A percentile compares a stretch with the other conserved stretches of the same genome.
phyloP scores from a whole-genome alignment of 2,888 invertebrate species.

The Nebria brevicollis region DNA sequence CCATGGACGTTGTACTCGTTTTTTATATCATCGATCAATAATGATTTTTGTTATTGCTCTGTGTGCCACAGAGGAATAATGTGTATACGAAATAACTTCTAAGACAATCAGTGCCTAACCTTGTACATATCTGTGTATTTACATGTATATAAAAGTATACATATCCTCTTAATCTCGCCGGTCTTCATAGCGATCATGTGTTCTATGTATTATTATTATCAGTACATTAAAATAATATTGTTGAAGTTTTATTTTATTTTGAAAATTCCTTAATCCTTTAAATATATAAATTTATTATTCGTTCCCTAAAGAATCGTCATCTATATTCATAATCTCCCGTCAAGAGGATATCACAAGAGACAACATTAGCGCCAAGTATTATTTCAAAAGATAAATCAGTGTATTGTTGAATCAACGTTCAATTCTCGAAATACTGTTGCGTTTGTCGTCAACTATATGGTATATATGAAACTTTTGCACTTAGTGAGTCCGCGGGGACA shows the following conservation, averaged over 20 bases:
- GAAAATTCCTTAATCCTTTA: neutral
- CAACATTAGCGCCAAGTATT: no score
- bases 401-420: neutral
- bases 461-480: constrained; percentile 36
- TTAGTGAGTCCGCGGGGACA: constrained; percentile 43
- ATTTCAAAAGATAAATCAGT: neutral
- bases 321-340: neutral
- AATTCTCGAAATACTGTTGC: constrained; percentile 18
- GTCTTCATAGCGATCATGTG: constrained; percentile 46
- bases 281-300: no score
- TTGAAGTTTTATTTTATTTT: constrained; percentile 28
- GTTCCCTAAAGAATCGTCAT: neutral
- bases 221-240: constrained; percentile 45
- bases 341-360: no score
- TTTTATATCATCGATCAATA: constrained; percentile 20
- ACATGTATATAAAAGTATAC: constrained; percentile 44
- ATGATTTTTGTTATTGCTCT: constrained; percentile 4
- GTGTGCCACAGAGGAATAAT: constrained; percentile 24
- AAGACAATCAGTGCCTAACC: constrained; percentile 51
- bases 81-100: constrained; percentile 49
- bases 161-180: constrained; percentile 38
- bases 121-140: constrained; percentile 52
- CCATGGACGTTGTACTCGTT: constrained; percentile 3
- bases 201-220: constrained; percentile 45
- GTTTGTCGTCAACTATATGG: constrained; percentile 11